A percentile compares a stretch with the other conserved stretches of the same genome.
Evolutionary conservation across 2,797 vertebrate genomes (phyloP).

Genomic region (Antennarius maculatus): DNA sequence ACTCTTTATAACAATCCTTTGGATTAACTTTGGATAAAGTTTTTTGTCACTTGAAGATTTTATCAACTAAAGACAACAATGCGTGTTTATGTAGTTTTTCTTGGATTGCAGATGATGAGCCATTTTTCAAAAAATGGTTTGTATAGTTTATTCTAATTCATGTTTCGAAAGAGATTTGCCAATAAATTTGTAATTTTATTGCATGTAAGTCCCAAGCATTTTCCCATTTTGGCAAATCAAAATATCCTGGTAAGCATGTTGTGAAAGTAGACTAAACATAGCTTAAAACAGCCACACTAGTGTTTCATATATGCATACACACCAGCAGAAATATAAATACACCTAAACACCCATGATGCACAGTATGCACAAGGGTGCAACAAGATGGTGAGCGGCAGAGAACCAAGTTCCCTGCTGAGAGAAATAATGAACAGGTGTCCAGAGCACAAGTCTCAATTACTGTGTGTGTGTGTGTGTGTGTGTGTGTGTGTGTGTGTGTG

Average conservation of each 20-base stretch:
- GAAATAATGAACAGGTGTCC: slow-evolving; percentile 76
- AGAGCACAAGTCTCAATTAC: slow-evolving; percentile 50
- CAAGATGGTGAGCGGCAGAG: slow-evolving; percentile 56
- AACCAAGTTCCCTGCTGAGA: slow-evolving; percentile 58
- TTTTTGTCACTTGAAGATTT: too few species aligned
- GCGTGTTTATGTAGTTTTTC: too few species aligned
- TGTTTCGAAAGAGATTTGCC: neutral
- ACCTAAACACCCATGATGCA: slow-evolving; percentile 38
- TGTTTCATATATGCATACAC: neutral
- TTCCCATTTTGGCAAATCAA: slow-evolving; percentile 16
- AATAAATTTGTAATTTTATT: slow-evolving; percentile 17
- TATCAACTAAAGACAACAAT: too few species aligned
- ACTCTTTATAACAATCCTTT: too few species aligned
- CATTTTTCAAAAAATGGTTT: too few species aligned
- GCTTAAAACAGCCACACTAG: neutral
- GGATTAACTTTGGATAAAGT: too few species aligned
- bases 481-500: slow-evolving; percentile 9
- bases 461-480: slow-evolving; percentile 6
- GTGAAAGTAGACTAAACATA: neutral
- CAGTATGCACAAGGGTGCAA: slow-evolving; percentile 36
- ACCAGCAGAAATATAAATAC: slow-evolving; percentile 19
- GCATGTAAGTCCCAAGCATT: neutral
- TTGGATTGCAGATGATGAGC: too few species aligned
- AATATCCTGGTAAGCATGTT: neutral
- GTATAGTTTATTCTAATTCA: too few species aligned